Base-by-base conservation (phyloP, 2,113 vertebrate genomes). In the Columba livia region DNA sequence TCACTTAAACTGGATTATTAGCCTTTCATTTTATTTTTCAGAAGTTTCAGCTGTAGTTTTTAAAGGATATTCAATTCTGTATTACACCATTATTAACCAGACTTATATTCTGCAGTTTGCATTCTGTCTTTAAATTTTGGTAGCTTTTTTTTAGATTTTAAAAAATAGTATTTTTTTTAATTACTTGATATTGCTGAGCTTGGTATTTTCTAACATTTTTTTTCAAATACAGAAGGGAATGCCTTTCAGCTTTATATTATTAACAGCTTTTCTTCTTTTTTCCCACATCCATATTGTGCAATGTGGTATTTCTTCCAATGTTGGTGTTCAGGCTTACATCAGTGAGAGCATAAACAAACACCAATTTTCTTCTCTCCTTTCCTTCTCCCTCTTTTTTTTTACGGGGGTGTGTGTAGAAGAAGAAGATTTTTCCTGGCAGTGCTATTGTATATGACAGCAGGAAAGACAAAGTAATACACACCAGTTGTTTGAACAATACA, bases 41-140 rank as follows among this genome's bases (percentile, higher is more conserved):
- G 40, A 61, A 71, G 75, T 79, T 92, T 97, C 85, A 96, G 53
- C 53, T 60, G 64, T 87, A 66, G 73, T 72, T 97, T 96, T 95
- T 91, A 75, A 24, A 82, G 56, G 78, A 31, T 93, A 67, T 44
- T 83, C 53, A 50, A 16, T 66, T 90, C 66, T 89, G 14, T 87
- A 67, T 86, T 53, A 70, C 23, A 74, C 13, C 57, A 25, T 89
- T 94, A 32, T 80, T 91, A 74, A 90, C 50, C 25, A 80, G 60
- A 70, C 6, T 79, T 89, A 47, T 3, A 65, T 87, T 94, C 9
- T 91, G 26, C 40, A 77, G 66, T 34, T 84, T 91, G 15, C 28
- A 62, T 94, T 87, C 64, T 80, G 34, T 79, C 62, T 95, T 95
- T 70, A 80, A 89, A 89, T 78, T 96, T 96, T 77, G 85, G 48